Conservation (phyloP, 2,888 invertebrate genomes). For the Ophioninae sp. region DNA sequence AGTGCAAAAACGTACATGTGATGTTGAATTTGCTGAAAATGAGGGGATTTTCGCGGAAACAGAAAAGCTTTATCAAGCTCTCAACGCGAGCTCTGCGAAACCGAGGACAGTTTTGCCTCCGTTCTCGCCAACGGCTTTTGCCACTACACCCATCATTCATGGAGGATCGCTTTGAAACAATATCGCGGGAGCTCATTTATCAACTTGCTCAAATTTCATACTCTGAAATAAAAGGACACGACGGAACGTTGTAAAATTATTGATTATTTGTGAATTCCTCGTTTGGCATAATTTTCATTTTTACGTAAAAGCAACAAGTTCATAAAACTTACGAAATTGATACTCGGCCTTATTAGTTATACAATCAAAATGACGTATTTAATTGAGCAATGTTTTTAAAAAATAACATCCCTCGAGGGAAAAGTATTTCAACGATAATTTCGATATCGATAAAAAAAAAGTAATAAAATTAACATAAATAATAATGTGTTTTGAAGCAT, state of each 20-base stretch:
- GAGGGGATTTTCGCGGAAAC: conserved; percentile 8
- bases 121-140: background rate
- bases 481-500: no score
- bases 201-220: conserved; percentile 31
- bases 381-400: no score
- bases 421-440: no score
- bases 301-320: no score
- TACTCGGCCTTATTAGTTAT: no score
- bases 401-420: no score
- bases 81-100: conserved; percentile 24
- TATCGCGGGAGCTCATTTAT: conserved; percentile 42
- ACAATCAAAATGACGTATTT: no score
- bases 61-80: conserved; percentile 34
- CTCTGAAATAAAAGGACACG: background rate
- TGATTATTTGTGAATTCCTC: background rate
- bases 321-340: no score
- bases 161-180: conserved; percentile 34
- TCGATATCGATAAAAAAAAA: no score
- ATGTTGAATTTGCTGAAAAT: conserved; percentile 42
- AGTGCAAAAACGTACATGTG: conserved; percentile 13
- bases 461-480: no score
- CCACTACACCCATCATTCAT: conserved; percentile 27
- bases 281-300: no score
- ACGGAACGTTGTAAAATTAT: conserved; percentile 9
- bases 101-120: conserved; percentile 25